Conservation (phyloP, 2,888 invertebrate genomes). For the Seira musarum region DNA sequence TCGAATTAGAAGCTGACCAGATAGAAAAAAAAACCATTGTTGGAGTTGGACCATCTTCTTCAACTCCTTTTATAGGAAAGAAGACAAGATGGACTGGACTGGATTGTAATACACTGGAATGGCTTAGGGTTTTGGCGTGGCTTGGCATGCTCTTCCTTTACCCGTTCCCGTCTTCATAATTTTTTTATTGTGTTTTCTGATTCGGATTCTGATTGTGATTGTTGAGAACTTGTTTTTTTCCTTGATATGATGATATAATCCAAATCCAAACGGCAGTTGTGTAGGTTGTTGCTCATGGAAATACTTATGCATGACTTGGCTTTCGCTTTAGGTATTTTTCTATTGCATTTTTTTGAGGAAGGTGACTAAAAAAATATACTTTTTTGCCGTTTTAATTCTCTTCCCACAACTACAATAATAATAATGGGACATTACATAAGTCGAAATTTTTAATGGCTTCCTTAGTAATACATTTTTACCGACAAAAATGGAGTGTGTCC, state of each 20-base stretch:
- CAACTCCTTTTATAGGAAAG: slow-evolving; percentile 46
- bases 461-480: too few relatives aligned
- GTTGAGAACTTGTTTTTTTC: neutral
- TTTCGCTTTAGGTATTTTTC: too few relatives aligned
- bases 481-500: neutral
- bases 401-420: neutral
- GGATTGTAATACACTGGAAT: too few relatives aligned
- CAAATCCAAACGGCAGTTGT: neutral
- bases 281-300: neutral
- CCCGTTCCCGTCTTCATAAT: too few relatives aligned
- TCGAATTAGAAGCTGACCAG: neutral
- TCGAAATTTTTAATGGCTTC: too few relatives aligned
- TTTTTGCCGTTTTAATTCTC: neutral
- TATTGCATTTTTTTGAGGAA: neutral
- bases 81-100: slow-evolving; percentile 38
- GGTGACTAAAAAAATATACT: neutral
- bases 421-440: too few relatives aligned
- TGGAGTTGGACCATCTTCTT: slow-evolving; percentile 26
- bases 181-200: too few relatives aligned
- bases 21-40: slow-evolving; percentile 36
- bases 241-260: neutral
- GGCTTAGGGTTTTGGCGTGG: too few relatives aligned
- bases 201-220: too few relatives aligned
- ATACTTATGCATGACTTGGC: too few relatives aligned
- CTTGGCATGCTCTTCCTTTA: too few relatives aligned